phyloP scores from a whole-genome alignment of 2,113 vertebrate species.

The Antigone vipio region DNA sequence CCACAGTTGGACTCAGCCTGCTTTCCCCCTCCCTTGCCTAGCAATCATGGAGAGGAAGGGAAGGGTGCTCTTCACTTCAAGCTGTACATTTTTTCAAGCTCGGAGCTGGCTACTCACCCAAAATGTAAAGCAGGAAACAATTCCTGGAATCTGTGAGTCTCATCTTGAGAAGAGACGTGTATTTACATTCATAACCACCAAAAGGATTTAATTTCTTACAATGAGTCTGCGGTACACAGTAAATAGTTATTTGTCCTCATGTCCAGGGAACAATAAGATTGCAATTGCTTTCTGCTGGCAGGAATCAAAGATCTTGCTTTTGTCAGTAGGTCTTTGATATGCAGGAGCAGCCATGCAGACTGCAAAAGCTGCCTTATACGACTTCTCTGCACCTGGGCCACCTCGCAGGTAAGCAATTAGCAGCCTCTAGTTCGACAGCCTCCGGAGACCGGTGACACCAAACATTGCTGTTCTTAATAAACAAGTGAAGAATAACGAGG shows the following conservation, averaged over 20 bases:
- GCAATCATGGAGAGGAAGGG: neutral
- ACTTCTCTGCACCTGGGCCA: conserved; percentile 14
- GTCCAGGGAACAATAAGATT: conserved; percentile 13
- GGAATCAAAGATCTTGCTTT: conserved; percentile 3
- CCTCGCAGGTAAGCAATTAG: neutral
- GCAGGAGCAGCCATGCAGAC: neutral
- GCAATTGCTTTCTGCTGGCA: conserved; percentile 34
- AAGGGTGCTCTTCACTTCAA: neutral
- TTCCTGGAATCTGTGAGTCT: neutral
- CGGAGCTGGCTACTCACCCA: neutral
- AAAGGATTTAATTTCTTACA: conserved; percentile 25
- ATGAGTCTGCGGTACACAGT: neutral
- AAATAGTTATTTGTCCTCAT: conserved; percentile 23
- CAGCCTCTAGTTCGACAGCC: neutral
- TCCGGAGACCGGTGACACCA: neutral
- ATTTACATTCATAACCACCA: neutral
- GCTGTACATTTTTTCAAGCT: neutral
- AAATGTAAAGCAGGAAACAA: neutral
- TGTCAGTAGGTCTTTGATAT: conserved; percentile 13
- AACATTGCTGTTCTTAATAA: neutral
- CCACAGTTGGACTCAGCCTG: neutral
- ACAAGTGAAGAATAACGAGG: neutral
- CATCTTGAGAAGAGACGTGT: neutral
- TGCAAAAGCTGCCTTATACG: neutral
- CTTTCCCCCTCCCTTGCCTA: neutral